These are phyloP conservation scores for Limnothrissa miodon DNA, from an alignment of 2,113 vertebrate species.

Conservation along the genomic window DNA sequence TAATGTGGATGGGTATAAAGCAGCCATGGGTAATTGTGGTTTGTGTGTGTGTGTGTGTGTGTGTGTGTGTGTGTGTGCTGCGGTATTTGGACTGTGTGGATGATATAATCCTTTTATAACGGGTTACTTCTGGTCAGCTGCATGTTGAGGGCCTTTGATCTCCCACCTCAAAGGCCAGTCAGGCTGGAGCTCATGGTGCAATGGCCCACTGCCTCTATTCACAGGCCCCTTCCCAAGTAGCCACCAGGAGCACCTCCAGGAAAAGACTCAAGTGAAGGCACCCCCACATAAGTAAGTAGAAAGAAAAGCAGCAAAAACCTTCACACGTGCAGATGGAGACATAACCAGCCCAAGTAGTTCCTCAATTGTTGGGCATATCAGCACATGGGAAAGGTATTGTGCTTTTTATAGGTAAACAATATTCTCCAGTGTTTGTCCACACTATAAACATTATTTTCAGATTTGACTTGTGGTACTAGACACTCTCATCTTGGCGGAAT, in stretches of 20 bases:
- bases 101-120: slow-evolving; percentile 59
- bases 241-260: neutral
- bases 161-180: slow-evolving; percentile 37
- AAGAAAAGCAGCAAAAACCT: neutral
- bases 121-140: slow-evolving; percentile 47
- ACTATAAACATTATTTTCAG: no score
- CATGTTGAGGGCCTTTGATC: slow-evolving; percentile 51
- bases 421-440: no score
- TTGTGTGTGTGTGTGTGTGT: neutral
- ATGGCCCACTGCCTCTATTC: slow-evolving; percentile 16
- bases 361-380: neutral
- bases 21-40: neutral
- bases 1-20: neutral
- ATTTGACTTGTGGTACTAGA: no score
- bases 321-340: neutral
- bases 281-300: neutral
- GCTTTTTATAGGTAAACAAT: no score
- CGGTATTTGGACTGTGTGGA: slow-evolving; percentile 45
- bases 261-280: neutral
- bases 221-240: neutral
- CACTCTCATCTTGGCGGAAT: no score
- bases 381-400: no score
- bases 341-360: neutral
- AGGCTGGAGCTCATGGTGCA: neutral
- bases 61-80: neutral